Conservation (phyloP, 2,888 invertebrate species). For the Lingula anatina region DNA sequence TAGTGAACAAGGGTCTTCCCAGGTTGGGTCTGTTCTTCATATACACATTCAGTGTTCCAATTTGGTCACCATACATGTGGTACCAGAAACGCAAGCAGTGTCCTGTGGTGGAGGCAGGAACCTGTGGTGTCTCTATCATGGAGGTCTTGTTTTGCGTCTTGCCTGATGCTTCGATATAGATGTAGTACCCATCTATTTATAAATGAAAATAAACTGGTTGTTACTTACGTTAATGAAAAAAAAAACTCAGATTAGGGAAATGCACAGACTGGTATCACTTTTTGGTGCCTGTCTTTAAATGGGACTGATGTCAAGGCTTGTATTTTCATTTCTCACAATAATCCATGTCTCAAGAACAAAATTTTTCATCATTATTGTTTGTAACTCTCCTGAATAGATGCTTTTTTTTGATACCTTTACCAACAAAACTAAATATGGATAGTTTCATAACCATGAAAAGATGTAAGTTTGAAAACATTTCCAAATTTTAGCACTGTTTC, state of each 20-base stretch:
- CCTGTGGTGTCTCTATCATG: constrained; percentile 25
- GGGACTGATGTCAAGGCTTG: too few species aligned
- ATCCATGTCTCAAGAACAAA: too few species aligned
- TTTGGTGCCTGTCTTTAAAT: too few species aligned
- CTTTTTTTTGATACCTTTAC: too few species aligned
- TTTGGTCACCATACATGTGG: constrained; percentile 32
- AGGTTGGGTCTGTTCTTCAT: constrained; percentile 8
- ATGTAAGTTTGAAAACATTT: too few species aligned
- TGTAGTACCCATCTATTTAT: constrained; percentile 20
- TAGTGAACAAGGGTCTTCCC: constrained; percentile 5
- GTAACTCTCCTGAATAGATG: too few species aligned
- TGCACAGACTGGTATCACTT: too few species aligned
- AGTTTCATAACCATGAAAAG: too few species aligned
- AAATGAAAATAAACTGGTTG: background rate
- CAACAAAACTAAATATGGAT: too few species aligned
- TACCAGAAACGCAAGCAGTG: constrained; percentile 29
- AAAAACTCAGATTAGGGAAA: background rate
- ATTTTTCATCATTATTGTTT: too few species aligned
- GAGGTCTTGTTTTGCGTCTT: constrained; percentile 58
- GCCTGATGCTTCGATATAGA: constrained; percentile 52
- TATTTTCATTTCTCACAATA: too few species aligned
- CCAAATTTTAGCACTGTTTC: too few species aligned
- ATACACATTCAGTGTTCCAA: constrained; percentile 33
- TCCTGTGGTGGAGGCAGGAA: constrained; percentile 6
- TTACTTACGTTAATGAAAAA: background rate